These are phyloP conservation scores for Hipparchia sbordonii DNA, from an alignment of 2,888 invertebrate genomes.

Conservation along the genomic window DNA sequence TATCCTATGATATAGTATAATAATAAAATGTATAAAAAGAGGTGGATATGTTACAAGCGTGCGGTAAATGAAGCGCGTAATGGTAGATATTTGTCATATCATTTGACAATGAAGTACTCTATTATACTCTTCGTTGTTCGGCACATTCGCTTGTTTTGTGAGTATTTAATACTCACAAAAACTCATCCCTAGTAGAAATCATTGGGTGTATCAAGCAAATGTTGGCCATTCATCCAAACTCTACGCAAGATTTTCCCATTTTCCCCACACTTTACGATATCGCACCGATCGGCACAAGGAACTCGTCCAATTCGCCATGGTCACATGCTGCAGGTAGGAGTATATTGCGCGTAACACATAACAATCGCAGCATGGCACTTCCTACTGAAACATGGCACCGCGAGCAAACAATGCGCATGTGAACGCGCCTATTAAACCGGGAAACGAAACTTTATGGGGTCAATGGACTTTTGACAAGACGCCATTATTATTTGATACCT, in stretches of 20 bases:
- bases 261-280: constrained; percentile 9
- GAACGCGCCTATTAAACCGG: constrained; percentile 73
- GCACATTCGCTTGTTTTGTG: too few species aligned
- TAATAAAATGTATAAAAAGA: too few species aligned
- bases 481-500: constrained; percentile 37
- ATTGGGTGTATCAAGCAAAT: too few species aligned
- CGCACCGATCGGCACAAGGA: constrained; percentile 16
- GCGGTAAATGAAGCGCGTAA: too few species aligned
- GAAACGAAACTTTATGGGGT: constrained; percentile 68
- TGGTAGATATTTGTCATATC: too few species aligned
- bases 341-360: constrained; percentile 43
- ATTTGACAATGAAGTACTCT: too few species aligned
- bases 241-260: constrained; percentile 26
- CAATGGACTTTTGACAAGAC: constrained; percentile 66
- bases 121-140: too few species aligned
- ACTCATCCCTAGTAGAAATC: too few species aligned
- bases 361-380: constrained; percentile 46
- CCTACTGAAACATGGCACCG: constrained; percentile 58
- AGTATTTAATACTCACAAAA: too few species aligned
- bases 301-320: constrained; percentile 47
- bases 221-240: background rate
- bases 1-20: too few species aligned
- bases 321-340: constrained; percentile 36
- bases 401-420: constrained; percentile 69
- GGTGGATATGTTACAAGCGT: too few species aligned